Evolutionary conservation across 2,113 vertebrate species (phyloP).

Genomic region (Myodes glareolus): DNA sequence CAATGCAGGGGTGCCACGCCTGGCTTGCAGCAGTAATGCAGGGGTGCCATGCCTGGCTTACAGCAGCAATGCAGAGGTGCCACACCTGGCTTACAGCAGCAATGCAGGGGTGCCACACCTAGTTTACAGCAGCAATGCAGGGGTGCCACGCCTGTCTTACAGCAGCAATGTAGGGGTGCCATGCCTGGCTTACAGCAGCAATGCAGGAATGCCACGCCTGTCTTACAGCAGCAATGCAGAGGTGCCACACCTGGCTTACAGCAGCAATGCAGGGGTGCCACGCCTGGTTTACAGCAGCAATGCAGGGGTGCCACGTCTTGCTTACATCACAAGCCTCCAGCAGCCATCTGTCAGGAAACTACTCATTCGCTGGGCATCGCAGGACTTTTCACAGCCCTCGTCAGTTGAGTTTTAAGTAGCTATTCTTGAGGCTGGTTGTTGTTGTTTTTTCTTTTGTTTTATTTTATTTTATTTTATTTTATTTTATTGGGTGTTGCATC

Average conservation of each 20-base stretch:
- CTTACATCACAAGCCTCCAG: background rate
- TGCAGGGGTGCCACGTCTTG: background rate
- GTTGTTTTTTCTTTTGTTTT: background rate
- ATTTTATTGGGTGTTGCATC: background rate
- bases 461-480: background rate
- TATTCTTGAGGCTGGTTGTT: background rate
- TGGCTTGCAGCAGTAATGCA: background rate
- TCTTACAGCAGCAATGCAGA: background rate
- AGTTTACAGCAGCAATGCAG: background rate
- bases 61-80: background rate
- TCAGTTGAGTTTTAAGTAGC: background rate
- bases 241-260: background rate
- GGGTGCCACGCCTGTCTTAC: background rate
- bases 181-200: background rate
- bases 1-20: background rate
- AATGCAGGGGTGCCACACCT: accelerated
- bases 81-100: background rate
- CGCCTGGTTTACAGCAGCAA: background rate
- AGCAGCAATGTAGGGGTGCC: background rate
- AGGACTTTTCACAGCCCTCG: background rate
- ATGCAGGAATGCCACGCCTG: background rate
- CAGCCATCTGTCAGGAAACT: background rate
- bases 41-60: background rate
- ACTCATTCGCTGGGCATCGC: background rate
- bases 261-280: background rate